These are phyloP conservation scores for Temnothorax longispinosus DNA, from an alignment of 1,140 invertebrate species.

Conservation along the genomic window DNA sequence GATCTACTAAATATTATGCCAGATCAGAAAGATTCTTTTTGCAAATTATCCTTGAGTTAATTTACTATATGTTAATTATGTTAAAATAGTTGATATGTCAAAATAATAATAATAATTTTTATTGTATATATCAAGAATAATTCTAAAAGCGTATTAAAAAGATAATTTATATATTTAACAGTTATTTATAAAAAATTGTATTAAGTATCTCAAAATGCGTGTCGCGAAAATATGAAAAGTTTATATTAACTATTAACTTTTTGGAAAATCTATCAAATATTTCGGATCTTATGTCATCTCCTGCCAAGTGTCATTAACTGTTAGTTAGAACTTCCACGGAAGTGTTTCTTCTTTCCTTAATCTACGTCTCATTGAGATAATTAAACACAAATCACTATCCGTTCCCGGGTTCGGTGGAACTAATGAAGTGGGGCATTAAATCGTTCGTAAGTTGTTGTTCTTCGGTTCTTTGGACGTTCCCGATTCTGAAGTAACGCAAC, in stretches of 20 bases:
- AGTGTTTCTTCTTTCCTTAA: slow-evolving; percentile 11
- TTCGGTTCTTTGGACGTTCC: slow-evolving; percentile 18
- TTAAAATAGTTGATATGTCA: neutral
- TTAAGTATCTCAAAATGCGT: neutral
- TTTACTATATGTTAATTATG: neutral
- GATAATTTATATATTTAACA: neutral
- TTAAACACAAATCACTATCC: slow-evolving; percentile 56
- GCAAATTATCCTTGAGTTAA: neutral
- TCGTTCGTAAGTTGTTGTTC: slow-evolving; percentile 51
- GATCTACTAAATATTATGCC: neutral
- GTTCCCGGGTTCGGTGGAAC: slow-evolving; percentile 13
- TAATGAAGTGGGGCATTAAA: slow-evolving; percentile 61
- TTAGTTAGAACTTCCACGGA: neutral
- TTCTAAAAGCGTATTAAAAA: neutral
- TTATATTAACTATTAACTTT: neutral
- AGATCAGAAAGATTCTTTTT: neutral
- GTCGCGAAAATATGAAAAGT: neutral
- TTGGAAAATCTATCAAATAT: neutral
- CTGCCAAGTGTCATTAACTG: neutral
- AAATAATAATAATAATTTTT: neutral
- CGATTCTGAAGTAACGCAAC: slow-evolving; percentile 65
- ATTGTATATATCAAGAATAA: neutral
- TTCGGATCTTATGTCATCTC: neutral
- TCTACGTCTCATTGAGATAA: slow-evolving; percentile 39
- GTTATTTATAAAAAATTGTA: neutral